Conservation (phyloP, 1,140 invertebrate genomes). For the Drosophila burlai region DNA sequence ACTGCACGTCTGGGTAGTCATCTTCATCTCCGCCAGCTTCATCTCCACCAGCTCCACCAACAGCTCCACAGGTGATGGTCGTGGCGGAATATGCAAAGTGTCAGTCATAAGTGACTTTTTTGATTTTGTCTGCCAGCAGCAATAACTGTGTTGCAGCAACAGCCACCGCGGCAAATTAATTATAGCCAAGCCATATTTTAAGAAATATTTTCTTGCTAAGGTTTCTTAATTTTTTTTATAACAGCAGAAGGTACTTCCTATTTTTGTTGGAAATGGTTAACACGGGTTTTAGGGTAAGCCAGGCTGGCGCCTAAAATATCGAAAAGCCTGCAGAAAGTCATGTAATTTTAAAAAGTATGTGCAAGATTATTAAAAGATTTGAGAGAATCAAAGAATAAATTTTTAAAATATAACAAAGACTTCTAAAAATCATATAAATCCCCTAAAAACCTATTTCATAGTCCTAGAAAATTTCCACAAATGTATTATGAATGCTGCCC, state of each 20-base stretch:
- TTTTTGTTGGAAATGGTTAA: slow-evolving; percentile 1
- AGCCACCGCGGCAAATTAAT: slow-evolving; percentile 74
- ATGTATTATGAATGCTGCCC: neutral
- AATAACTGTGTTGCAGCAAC: slow-evolving; percentile 45
- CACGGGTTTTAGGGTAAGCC: neutral
- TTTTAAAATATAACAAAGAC: no score
- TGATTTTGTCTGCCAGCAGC: slow-evolving; percentile 75
- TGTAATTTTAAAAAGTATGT: neutral
- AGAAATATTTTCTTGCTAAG: slow-evolving; percentile 54
- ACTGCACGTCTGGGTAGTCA: slow-evolving; percentile 78
- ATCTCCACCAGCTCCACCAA: neutral
- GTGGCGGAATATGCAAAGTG: slow-evolving; percentile 70
- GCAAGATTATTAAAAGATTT: neutral
- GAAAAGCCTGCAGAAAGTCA: neutral
- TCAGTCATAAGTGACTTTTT: slow-evolving; percentile 83
- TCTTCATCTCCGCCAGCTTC: slow-evolving; percentile 55
- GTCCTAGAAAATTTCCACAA: no score
- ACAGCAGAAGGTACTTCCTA: slow-evolving; percentile 1
- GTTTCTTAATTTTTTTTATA: slow-evolving; percentile 12
- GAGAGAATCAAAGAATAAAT: neutral
- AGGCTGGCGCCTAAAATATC: neutral
- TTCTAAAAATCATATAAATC: neutral
- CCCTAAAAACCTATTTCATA: neutral
- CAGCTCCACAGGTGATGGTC: slow-evolving; percentile 14
- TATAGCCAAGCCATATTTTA: slow-evolving; percentile 72